These are phyloP conservation scores for Pelosia muscerda DNA, from an alignment of 2,888 invertebrate species.

Conservation along the genomic window DNA sequence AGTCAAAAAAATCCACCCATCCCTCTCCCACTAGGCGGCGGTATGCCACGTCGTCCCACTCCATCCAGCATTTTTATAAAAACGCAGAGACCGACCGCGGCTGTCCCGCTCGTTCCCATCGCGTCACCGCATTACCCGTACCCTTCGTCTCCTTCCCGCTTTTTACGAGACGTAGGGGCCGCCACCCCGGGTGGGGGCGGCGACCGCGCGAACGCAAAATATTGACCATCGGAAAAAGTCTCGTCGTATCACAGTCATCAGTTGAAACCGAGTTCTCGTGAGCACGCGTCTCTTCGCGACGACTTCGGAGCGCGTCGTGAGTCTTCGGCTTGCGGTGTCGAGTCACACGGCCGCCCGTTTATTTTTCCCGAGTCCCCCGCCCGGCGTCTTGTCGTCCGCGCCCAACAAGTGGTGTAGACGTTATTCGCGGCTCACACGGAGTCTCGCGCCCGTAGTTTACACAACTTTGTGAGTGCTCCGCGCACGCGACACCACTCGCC, in stretches of 20 bases:
- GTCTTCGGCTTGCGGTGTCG: conserved; percentile 85
- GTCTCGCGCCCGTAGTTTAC: conserved; percentile 81
- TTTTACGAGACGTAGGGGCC: conserved; percentile 87
- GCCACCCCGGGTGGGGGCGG: conserved; percentile 84
- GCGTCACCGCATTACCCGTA: conserved; percentile 76
- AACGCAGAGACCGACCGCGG: conserved; percentile 84
- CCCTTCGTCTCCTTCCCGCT: conserved; percentile 87
- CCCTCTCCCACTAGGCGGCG: conserved; percentile 72
- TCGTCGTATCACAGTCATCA: conserved; percentile 87
- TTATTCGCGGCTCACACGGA: conserved; percentile 73
- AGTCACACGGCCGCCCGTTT: conserved; percentile 71
- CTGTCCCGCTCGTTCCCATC: conserved; percentile 84
- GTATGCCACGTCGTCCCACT: conserved; percentile 72
- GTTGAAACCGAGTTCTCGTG: conserved; percentile 85
- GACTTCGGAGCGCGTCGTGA: conserved; percentile 82
- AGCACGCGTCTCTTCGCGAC: conserved; percentile 80
- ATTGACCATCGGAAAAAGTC: conserved; percentile 88
- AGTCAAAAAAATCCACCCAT: conserved; percentile 85
- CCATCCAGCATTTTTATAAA: conserved; percentile 84
- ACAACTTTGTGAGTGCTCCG: conserved; percentile 79
- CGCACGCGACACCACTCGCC: conserved; percentile 66
- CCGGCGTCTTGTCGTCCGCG: conserved; percentile 80
- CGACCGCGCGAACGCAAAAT: conserved; percentile 87
- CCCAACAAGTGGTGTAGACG: conserved; percentile 84
- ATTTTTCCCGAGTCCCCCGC: conserved; percentile 80